Evolutionary conservation across 1,140 invertebrate genomes (phyloP).

Genomic region (Arctopsyche grandis): DNA sequence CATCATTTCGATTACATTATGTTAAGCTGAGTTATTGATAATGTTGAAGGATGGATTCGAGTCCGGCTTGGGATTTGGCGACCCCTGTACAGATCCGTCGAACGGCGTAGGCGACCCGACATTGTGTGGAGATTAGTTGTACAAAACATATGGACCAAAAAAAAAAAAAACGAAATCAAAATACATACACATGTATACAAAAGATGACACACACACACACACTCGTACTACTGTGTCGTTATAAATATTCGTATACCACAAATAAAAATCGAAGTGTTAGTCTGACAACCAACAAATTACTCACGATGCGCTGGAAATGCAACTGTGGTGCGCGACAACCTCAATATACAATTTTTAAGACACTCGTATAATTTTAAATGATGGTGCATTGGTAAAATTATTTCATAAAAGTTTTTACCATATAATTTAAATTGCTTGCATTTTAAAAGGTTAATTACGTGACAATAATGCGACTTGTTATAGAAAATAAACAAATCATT

Average conservation of each 20-base stretch:
- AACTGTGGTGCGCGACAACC: not conserved
- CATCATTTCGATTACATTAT: not conserved
- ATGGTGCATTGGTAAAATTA: not conserved
- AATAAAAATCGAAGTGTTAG: slow-evolving; percentile 49
- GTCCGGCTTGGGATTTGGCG: slow-evolving; percentile 1
- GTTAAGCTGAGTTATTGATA: no score
- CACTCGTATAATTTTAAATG: not conserved
- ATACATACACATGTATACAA: slow-evolving; percentile 29
- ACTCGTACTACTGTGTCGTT: slow-evolving; percentile 1
- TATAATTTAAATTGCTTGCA: no score
- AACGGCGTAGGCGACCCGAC: slow-evolving; percentile 35
- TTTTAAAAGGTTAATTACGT: no score
- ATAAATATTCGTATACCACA: slow-evolving; percentile 46
- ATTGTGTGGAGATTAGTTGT: slow-evolving; percentile 51
- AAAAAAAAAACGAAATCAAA: slow-evolving; percentile 45
- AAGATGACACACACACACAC: slow-evolving; percentile 2
- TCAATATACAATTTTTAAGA: not conserved
- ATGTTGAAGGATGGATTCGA: not conserved
- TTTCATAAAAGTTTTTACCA: no score
- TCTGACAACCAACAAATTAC: slow-evolving; percentile 44
- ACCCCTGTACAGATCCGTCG: slow-evolving; percentile 20
- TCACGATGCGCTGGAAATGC: slow-evolving; percentile 14
- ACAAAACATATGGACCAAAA: slow-evolving; percentile 45
- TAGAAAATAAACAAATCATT: no score
- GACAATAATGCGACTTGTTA: no score